phyloP scores from a whole-genome alignment of 2,113 vertebrate genomes.

The Myiozetetes cayanensis region DNA sequence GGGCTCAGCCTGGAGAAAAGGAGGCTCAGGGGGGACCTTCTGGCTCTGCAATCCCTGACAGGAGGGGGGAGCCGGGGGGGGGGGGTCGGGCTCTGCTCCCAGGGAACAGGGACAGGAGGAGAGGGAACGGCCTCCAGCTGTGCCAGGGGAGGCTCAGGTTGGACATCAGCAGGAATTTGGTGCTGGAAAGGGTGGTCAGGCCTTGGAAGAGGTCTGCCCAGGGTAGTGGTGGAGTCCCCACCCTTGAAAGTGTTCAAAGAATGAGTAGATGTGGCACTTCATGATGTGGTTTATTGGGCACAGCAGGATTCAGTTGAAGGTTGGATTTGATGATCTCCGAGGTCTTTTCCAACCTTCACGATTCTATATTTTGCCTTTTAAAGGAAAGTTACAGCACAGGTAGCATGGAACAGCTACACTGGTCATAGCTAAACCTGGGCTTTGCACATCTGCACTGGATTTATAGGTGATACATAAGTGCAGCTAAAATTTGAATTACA shows the following conservation, averaged over 20 bases:
- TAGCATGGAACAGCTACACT: fast-evolving
- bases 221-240: background rate
- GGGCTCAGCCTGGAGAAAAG: background rate
- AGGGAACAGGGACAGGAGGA: background rate
- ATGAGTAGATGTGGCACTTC: background rate
- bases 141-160: background rate
- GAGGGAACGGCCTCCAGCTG: background rate
- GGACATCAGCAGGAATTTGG: background rate
- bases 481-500: background rate
- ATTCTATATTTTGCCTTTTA: background rate
- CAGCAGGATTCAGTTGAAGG: background rate
- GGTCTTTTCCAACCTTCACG: fast-evolving
- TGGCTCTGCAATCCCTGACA: background rate
- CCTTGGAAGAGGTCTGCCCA: fast-evolving
- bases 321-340: background rate
- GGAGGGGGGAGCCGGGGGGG: background rate
- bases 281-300: background rate
- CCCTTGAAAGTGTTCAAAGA: too few relatives aligned
- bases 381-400: background rate
- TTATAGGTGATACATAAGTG: fast-evolving
- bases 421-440: background rate
- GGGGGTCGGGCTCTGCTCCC: background rate
- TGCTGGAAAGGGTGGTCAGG: background rate
- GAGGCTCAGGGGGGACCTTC: background rate
- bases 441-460: fast-evolving